Conservation (phyloP, 2,797 vertebrate species). For the Diplodus sargus region DNA sequence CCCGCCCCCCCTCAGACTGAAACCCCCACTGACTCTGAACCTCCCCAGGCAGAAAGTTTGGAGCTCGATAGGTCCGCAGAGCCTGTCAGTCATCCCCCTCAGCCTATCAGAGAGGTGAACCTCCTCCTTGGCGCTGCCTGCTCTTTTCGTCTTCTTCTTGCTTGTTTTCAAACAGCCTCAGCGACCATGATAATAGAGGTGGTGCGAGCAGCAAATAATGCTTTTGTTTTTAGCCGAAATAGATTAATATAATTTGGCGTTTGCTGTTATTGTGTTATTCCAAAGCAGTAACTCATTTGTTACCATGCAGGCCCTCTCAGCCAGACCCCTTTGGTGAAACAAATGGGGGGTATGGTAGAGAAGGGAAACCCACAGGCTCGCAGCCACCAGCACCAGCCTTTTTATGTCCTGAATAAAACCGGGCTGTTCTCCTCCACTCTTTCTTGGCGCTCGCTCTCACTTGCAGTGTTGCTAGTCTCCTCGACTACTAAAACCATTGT, state of each 20-base stretch:
- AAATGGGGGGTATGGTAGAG: slow-evolving; percentile 16
- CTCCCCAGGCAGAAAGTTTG: slow-evolving; percentile 57
- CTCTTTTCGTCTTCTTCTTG: slow-evolving; percentile 74
- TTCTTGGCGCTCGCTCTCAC: slow-evolving; percentile 48
- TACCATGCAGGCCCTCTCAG: slow-evolving; percentile 2
- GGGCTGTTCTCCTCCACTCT: slow-evolving; percentile 44
- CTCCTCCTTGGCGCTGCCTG: slow-evolving; percentile 67
- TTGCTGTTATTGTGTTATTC: slow-evolving; percentile 5
- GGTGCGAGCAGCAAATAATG: slow-evolving; percentile 49
- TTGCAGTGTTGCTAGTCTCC: slow-evolving; percentile 46
- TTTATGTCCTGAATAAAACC: slow-evolving; percentile 49
- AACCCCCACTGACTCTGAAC: slow-evolving; percentile 56
- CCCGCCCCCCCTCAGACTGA: slow-evolving; percentile 51
- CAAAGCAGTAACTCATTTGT: slow-evolving; percentile 33
- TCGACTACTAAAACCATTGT: slow-evolving; percentile 49
- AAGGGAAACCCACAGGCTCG: slow-evolving; percentile 44
- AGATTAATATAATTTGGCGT: background rate
- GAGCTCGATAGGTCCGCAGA: slow-evolving; percentile 64
- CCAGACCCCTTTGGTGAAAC: slow-evolving; percentile 25
- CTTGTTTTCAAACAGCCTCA: slow-evolving; percentile 67
- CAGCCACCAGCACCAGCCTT: slow-evolving; percentile 27
- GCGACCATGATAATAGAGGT: slow-evolving; percentile 31
- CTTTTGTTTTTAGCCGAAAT: slow-evolving; percentile 39
- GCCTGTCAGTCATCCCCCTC: slow-evolving; percentile 70
- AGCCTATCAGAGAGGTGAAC: slow-evolving; percentile 85